These are phyloP conservation scores for Pecten maximus DNA, from an alignment of 2,888 invertebrate genomes.

Conservation along the genomic window DNA sequence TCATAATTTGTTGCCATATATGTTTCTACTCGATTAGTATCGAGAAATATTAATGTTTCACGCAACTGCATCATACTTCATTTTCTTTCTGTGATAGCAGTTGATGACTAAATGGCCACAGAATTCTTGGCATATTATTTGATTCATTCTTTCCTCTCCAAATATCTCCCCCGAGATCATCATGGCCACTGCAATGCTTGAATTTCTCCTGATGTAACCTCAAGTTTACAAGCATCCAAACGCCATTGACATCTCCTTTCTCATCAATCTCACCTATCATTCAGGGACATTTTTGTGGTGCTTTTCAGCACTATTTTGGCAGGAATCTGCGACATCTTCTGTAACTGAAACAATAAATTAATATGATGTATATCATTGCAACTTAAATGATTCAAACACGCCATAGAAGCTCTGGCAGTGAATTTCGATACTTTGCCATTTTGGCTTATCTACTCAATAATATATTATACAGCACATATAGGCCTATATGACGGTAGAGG, in stretches of 20 bases:
- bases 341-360: not conserved
- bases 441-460: no score
- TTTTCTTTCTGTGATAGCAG: not conserved
- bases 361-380: no score
- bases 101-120: not conserved
- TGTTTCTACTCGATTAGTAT: no score
- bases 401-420: no score
- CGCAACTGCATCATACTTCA: not conserved
- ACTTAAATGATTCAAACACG: no score
- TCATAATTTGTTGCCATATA: not conserved
- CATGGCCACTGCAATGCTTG: constrained; percentile 23
- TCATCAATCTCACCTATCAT: constrained; percentile 82
- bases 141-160: constrained; percentile 32
- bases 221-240: constrained; percentile 2
- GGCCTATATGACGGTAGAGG: no score
- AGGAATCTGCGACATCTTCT: constrained; percentile 60
- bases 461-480: no score
- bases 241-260: not conserved
- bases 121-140: not conserved
- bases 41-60: not conserved
- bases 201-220: not conserved
- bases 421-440: no score
- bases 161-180: constrained; percentile 10
- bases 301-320: constrained; percentile 83
- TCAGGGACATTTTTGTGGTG: constrained; percentile 83